Conservation (phyloP, 2,113 vertebrate species). For the Anthoscopus minutus region DNA sequence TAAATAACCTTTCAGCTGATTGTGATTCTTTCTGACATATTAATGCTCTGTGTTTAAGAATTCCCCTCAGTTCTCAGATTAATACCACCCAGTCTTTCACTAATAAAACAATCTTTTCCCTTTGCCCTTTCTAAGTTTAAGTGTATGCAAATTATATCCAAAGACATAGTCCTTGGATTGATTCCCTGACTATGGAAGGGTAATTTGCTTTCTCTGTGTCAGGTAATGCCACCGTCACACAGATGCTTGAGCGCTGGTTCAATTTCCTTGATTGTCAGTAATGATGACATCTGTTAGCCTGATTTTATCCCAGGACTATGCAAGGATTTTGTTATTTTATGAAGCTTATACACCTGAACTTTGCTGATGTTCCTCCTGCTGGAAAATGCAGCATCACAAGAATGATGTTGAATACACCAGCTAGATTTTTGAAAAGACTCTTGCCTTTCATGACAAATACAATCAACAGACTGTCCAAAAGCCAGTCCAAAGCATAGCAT, state of each 20-base stretch:
- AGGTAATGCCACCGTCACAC: background rate
- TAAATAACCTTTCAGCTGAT: background rate
- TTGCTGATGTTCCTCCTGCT: background rate
- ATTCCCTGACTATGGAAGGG: background rate
- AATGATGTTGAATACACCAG: background rate
- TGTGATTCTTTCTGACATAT: background rate
- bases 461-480: background rate
- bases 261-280: background rate
- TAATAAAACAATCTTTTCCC: constrained; percentile 31
- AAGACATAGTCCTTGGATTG: background rate
- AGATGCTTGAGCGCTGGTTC: background rate
- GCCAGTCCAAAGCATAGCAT: background rate
- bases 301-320: background rate
- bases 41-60: background rate
- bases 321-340: constrained; percentile 14
- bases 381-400: background rate
- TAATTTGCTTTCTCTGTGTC: constrained; percentile 10
- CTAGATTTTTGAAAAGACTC: background rate
- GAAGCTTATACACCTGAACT: background rate
- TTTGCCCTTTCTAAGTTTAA: constrained; percentile 17
- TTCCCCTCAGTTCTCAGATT: background rate
- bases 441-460: background rate
- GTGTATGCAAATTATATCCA: constrained; percentile 9
- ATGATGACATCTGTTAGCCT: constrained; percentile 15
- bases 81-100: background rate